phyloP scores from a whole-genome alignment of 2,113 vertebrate genomes.

The Barbus barbus region DNA sequence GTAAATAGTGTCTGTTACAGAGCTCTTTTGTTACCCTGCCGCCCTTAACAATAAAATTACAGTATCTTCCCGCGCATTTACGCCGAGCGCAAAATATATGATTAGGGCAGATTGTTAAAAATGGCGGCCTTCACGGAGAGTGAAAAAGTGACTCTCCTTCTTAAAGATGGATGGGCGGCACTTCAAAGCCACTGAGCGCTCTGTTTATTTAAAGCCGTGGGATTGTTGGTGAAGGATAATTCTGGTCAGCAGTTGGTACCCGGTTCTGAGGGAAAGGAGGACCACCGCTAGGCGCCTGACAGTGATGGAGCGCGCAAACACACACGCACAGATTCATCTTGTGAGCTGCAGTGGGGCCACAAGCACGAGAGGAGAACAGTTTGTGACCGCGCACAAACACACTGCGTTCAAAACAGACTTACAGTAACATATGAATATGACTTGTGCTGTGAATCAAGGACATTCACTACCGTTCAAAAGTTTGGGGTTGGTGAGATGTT shows the following conservation, averaged over 20 bases:
- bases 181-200: slow-evolving; percentile 79
- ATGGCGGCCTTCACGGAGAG: slow-evolving; percentile 21
- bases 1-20: not conserved
- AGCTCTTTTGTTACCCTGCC: not conserved
- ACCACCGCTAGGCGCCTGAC: slow-evolving; percentile 82
- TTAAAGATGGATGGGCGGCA: slow-evolving; percentile 86
- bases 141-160: slow-evolving; percentile 45
- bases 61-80: slow-evolving; percentile 5
- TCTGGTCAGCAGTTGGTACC: slow-evolving; percentile 85
- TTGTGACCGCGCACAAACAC: not conserved
- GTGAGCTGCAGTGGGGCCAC: slow-evolving; percentile 64
- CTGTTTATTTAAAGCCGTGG: slow-evolving; percentile 91
- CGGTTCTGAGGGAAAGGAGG: slow-evolving; percentile 83
- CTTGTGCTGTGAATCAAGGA: not conserved
- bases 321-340: slow-evolving; percentile 84
- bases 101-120: slow-evolving; percentile 22
- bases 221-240: slow-evolving; percentile 87
- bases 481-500: not conserved
- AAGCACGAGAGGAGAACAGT: slow-evolving; percentile 24
- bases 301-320: slow-evolving; percentile 81
- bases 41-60: not conserved
- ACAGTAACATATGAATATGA: not conserved
- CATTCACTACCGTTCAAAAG: too few relatives aligned
- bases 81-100: slow-evolving; percentile 1
- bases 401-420: not conserved